Percentiles rank a stretch among this genome's conserved stretches.
phyloP scores from a whole-genome alignment of 53 echinoderm and acorn worm species.

The Holothuria leucospilota region DNA sequence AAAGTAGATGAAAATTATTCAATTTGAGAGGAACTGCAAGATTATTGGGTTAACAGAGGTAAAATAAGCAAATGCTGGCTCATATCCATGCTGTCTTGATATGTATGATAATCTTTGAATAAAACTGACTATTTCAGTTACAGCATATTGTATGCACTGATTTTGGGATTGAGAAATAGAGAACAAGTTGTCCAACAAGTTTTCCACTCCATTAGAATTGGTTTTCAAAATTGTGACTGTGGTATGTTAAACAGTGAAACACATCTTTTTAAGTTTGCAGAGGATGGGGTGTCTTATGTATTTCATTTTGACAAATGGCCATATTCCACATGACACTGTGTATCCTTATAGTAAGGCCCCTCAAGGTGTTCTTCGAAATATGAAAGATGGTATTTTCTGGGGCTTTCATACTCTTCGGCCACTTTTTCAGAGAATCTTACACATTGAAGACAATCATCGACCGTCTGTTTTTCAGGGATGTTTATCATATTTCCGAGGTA shows the following conservation, averaged over 20 bases:
- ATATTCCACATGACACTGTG: conserved; percentile 12
- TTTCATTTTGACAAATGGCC: not conserved
- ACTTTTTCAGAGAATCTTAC: conserved; percentile 12
- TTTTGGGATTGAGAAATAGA: no score
- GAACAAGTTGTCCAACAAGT: no score
- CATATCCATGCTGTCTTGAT: no score
- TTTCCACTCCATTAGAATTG: no score
- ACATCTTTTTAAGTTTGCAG: not conserved
- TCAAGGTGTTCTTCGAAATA: conserved; percentile 10
- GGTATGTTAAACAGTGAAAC: not conserved
- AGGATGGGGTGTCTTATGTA: conserved; percentile 25
- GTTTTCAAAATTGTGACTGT: not conserved
- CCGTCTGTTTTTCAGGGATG: conserved; percentile 13
- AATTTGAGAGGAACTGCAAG: no score
- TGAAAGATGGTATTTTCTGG: conserved; percentile 17
- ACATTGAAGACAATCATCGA: conserved; percentile 1
- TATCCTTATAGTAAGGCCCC: not conserved
- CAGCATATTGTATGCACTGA: no score
- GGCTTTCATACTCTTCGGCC: not conserved
- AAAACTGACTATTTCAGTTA: no score
- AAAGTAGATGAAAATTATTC: no score
- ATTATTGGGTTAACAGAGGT: no score
- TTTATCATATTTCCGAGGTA: conserved; percentile 17
- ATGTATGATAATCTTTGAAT: no score
- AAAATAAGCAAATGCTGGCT: no score